Percentiles rank a stretch among this genome's conserved stretches.
Conservation (phyloP, 2,888 invertebrate genomes). For the Pasiphila rectangulata region DNA sequence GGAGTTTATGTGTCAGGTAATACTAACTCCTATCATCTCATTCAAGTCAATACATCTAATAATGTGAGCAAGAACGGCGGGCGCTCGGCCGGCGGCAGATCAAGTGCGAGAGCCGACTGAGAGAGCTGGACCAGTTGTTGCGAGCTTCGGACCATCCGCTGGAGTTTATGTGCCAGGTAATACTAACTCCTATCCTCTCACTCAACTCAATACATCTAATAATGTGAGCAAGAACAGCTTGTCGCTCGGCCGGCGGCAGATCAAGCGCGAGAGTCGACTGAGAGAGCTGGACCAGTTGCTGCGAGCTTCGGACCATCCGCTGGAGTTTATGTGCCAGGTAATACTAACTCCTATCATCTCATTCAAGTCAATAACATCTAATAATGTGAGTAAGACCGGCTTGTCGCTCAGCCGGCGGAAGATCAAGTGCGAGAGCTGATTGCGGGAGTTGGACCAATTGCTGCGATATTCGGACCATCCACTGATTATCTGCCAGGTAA, state of each 20-base stretch:
- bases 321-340: slow-evolving; percentile 69
- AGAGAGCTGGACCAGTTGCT: slow-evolving; percentile 91
- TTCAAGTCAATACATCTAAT: slow-evolving; percentile 85
- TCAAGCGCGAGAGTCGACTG: slow-evolving; percentile 92
- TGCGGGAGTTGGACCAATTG: slow-evolving; percentile 90
- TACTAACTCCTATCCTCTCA: slow-evolving; percentile 20
- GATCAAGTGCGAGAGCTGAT: slow-evolving; percentile 92
- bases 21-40: slow-evolving; percentile 19
- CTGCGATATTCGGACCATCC: slow-evolving; percentile 89
- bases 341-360: slow-evolving; percentile 19
- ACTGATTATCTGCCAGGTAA: slow-evolving; percentile 59
- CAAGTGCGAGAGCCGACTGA: slow-evolving; percentile 91
- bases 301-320: slow-evolving; percentile 87
- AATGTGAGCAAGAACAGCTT: slow-evolving; percentile 89
- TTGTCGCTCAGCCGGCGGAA: slow-evolving; percentile 89
- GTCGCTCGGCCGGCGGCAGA: slow-evolving; percentile 89
- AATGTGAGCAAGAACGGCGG: slow-evolving; percentile 89
- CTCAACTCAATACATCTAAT: background rate
- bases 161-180: slow-evolving; percentile 58
- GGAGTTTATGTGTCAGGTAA: slow-evolving; percentile 93
- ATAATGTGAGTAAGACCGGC: slow-evolving; percentile 88
- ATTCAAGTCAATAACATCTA: background rate
- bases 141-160: slow-evolving; percentile 89
- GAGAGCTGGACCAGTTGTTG: slow-evolving; percentile 90
- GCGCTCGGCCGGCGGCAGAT: slow-evolving; percentile 90